Percentiles rank a stretch among this genome's conserved stretches.
Evolutionary conservation across 1,140 invertebrate species (phyloP).

Genomic region (Aphelenchoides fujianensis): DNA sequence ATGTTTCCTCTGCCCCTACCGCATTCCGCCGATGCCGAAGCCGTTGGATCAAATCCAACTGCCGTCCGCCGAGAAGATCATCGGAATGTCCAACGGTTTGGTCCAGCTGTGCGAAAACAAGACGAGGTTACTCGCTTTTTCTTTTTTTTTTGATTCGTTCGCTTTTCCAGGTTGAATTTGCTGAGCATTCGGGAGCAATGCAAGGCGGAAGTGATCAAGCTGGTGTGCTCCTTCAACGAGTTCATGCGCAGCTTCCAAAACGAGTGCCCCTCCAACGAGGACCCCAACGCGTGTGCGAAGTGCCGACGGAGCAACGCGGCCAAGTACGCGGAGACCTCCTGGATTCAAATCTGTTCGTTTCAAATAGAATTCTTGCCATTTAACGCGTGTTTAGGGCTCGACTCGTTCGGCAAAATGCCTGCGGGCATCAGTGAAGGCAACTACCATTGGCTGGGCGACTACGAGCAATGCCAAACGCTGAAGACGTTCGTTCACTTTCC

Average conservation of each 20-base stretch:
- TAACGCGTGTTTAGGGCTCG: conserved; percentile 45
- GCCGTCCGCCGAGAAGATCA: conserved; percentile 44
- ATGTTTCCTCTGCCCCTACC: neutral
- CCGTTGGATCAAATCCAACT: conserved; percentile 49
- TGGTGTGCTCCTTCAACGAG: conserved; percentile 47
- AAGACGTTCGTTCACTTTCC: conserved; percentile 26
- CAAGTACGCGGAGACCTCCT: conserved; percentile 45
- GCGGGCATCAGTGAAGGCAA: conserved; percentile 59
- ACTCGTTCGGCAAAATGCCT: conserved; percentile 60
- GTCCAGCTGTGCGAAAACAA: conserved; percentile 37
- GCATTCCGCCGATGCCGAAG: conserved; percentile 35
- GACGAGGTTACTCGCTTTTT: conserved; percentile 26
- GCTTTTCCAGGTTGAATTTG: conserved; percentile 14
- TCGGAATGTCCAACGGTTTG: conserved; percentile 39
- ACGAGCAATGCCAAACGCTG: conserved; percentile 53
- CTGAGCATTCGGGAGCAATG: conserved; percentile 32
- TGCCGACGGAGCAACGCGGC: conserved; percentile 39
- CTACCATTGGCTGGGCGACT: conserved; percentile 62
- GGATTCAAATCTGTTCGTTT: conserved; percentile 54
- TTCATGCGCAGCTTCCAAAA: conserved; percentile 27
- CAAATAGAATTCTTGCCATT: conserved; percentile 21
- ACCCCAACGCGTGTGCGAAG: conserved; percentile 37
- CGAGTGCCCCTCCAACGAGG: conserved; percentile 43
- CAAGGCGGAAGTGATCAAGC: conserved; percentile 39
- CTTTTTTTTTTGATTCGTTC: neutral